Base-by-base conservation (phyloP, 2,113 vertebrate species). In the Rhabdornis inornatus region DNA sequence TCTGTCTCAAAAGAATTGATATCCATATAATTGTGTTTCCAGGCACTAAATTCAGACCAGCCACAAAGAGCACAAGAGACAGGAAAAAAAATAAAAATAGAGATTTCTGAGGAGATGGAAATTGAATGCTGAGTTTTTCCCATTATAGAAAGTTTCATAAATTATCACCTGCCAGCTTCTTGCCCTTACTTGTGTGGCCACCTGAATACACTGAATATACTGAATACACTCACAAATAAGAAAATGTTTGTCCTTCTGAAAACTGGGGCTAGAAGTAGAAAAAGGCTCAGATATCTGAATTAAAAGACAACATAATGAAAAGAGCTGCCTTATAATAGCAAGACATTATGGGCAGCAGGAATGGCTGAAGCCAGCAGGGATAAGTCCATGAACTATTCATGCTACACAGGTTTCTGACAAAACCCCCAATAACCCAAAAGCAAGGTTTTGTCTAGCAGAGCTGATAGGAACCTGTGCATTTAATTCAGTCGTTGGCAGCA, bases 361-460 rank as follows among this genome's bases (percentile, higher is more conserved):
- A 40, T 1, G 5, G 40, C 50, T 60, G 55, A 72, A 76, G 69
- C 49, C 64, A 77, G 33, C 2, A 68, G 55, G 78, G 68, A 57
- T 2, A 24, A 81, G 37, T 17, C 42, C n/a, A 24, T 1, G 33
- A 83, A 25, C 70, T 39, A 21, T 7, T 89, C 15, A n/a, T 16
- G 27, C 68, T 31, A 21, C 33, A 35, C 13, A 85, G 40, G 19
- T 19, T 76, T 60, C 63, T 63, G 53, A 71, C 53, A 81, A 88
- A 78, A 24, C 18, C 24, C 17, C 14, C 31, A 49, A 37, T 25
- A 81, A 81, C 18, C 50, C 69, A 52, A 69, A 75, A 15, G 14
- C 24, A 55, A 21, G 0, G 0, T 16, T 82, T 55, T 64, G n/a
- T 52, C 57, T 19, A 7, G 30, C 4, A 1, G 15, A 90, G 55